A percentile compares a stretch with the other conserved stretches of the same genome.
These are phyloP conservation scores for Phocides pigmalion DNA, from an alignment of 1,140 invertebrate genomes.

Conservation along the genomic window DNA sequence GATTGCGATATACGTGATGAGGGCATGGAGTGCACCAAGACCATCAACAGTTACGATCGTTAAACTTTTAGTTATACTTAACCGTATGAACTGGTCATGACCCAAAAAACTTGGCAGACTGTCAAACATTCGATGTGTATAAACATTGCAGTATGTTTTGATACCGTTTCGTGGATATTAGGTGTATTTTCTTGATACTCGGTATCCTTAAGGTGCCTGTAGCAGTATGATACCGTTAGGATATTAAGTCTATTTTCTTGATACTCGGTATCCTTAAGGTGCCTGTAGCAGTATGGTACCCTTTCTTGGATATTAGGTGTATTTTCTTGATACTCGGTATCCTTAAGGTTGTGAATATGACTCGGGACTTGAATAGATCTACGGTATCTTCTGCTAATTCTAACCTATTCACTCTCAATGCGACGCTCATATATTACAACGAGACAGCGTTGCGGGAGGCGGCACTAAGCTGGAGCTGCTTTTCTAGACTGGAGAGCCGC, in stretches of 20 bases:
- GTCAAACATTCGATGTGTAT: conserved; percentile 21
- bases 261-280: background rate
- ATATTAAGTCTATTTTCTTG: background rate
- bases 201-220: background rate
- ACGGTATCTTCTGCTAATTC: too few species aligned
- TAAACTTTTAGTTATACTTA: conserved; percentile 35
- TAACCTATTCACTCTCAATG: too few species aligned
- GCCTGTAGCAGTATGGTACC: background rate
- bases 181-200: background rate
- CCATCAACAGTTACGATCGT: conserved; percentile 29
- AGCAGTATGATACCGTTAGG: background rate
- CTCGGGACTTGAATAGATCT: too few species aligned
- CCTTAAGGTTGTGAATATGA: too few species aligned
- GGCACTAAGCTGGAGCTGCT: too few species aligned
- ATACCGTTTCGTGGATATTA: conserved; percentile 16
- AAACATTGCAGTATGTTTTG: conserved; percentile 28
- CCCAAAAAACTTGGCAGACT: conserved; percentile 28
- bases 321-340: background rate
- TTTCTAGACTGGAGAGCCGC: too few species aligned
- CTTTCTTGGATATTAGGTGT: background rate
- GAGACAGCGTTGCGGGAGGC: too few species aligned
- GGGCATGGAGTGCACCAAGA: background rate
- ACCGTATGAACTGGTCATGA: conserved; percentile 32
- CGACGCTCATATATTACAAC: too few species aligned
- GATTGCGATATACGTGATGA: too few species aligned